Evolutionary conservation across 2,797 vertebrate species (phyloP), one percentile per base, ranked within the genome.

Genomic region (Notamacropus eugenii): DNA sequence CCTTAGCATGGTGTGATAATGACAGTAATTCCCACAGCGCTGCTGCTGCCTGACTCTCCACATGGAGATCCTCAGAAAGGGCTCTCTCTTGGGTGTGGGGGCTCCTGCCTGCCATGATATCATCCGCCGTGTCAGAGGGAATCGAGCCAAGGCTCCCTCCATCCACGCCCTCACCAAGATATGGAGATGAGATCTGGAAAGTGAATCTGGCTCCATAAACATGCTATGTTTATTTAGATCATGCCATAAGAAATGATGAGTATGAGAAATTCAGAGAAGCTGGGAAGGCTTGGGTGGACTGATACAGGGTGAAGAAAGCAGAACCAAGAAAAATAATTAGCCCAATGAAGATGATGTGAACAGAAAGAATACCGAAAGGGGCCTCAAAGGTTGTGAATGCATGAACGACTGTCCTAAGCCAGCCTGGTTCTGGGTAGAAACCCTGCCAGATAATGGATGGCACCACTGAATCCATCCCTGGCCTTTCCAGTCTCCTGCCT

Each of bases 81-180:
- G n/a, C 8, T 46, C 67, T 46, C n/a, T 82, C n/a, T 0, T 6
- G n/a, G 62, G 62, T n/a, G 1, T 19, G 34, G 16, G 62, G 14
- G 34, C 0, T 40, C 67, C n/a, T 40, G 19, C 67, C 19, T 3
- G 67, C n/a, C n/a, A 22, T 14, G 29, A 14, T 34, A 34, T 12
- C 0, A 1, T 5, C 3, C 0, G 0, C 31, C 14, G 11, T 0
- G 12, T 62, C 31, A 28, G 31, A 34, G 59, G 59, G 59, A 13
- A 62, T 34, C 0, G 59, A 62, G 31, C 4, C 59, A 29, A 59
- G 29, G 28, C 29, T 31, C 29, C 58, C 58, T 59, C 31, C 2
- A 12, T 29, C 28, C 57, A 29, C 6, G 1, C 27, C 8, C 28
- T 28, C 28, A 3, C 27, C 57, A n/a, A n/a, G 59, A 34, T 13